Conservation (phyloP, 2,113 vertebrate genomes). For the Syngnathus typhle region DNA sequence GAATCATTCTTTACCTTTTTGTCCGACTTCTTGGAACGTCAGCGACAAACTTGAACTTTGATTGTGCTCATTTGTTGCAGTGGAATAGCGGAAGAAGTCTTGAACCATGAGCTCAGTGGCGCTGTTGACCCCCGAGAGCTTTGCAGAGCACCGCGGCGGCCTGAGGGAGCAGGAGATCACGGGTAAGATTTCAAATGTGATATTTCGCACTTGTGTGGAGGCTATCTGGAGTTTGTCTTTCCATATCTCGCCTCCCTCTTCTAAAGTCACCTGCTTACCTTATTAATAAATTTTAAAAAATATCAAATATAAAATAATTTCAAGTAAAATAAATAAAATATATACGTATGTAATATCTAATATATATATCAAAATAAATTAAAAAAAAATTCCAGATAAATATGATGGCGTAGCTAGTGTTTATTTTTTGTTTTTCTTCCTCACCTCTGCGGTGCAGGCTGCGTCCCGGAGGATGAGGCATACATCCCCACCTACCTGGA, state of each 20-base stretch:
- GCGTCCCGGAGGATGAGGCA: slow-evolving; percentile 72
- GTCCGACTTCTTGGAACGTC: not conserved
- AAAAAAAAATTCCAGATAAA: too few species aligned
- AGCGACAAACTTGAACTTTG: not conserved
- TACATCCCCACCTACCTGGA: slow-evolving; percentile 75
- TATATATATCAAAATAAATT: too few species aligned
- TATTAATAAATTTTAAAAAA: too few species aligned
- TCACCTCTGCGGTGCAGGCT: slow-evolving; percentile 52
- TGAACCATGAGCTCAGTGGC: slow-evolving; percentile 78
- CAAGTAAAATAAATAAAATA: too few species aligned
- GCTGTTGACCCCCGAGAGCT: slow-evolving; percentile 78
- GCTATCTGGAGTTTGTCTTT: too few species aligned
- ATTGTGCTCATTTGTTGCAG: slow-evolving; percentile 26
- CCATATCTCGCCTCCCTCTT: too few species aligned
- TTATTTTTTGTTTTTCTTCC: not conserved
- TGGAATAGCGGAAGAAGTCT: slow-evolving; percentile 74
- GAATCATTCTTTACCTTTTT: too few species aligned
- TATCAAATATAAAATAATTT: too few species aligned
- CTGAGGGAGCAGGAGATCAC: slow-evolving; percentile 69
- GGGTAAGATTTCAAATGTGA: too few species aligned
- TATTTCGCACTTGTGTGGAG: too few species aligned
- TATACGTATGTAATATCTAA: too few species aligned
- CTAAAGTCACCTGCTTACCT: too few species aligned
- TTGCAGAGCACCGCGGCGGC: slow-evolving; percentile 74
- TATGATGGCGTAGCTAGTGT: not conserved